A percentile compares a stretch with the other conserved stretches of the same genome.
phyloP scores from a whole-genome alignment of 2,113 vertebrate species.

The Syngnathus typhle region DNA sequence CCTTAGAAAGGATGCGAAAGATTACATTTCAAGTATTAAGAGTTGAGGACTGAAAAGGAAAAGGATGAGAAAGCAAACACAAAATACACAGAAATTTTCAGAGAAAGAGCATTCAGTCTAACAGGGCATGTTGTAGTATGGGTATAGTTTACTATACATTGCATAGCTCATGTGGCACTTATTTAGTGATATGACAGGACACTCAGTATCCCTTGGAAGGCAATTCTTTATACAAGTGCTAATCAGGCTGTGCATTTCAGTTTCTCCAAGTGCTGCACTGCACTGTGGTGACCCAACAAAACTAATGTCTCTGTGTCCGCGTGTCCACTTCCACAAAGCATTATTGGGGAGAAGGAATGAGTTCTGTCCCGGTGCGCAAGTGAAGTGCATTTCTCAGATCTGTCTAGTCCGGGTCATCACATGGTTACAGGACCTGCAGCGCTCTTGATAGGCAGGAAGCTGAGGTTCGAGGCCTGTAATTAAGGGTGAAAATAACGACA shows the following conservation, averaged over 20 bases:
- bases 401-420: constrained; percentile 49
- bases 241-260: constrained; percentile 82
- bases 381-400: constrained; percentile 48
- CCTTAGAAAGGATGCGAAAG: constrained; percentile 97
- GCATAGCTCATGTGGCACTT: constrained; percentile 98
- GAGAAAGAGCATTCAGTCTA: constrained; percentile 65
- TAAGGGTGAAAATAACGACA: constrained; percentile 16
- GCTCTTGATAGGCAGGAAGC: constrained; percentile 36
- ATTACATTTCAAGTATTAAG: constrained; percentile 99
- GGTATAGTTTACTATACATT: constrained; percentile 92
- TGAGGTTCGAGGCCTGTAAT: constrained; percentile 29
- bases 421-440: constrained; percentile 36
- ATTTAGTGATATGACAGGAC: constrained; percentile 70
- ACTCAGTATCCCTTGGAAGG: constrained; percentile 87
- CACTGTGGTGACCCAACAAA: constrained; percentile 59
- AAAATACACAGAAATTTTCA: constrained; percentile 42
- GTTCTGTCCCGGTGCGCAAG: constrained; percentile 35
- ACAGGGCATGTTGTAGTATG: constrained; percentile 58
- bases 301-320: constrained; percentile 26
- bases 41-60: constrained; percentile 73
- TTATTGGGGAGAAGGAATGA: constrained; percentile 17
- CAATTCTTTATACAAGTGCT: constrained; percentile 93
- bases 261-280: constrained; percentile 83
- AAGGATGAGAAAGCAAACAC: constrained; percentile 57
- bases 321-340: constrained; percentile 18